Conservation (phyloP, 2,797 vertebrate genomes). For the Heteromormyrus szaboi region DNA sequence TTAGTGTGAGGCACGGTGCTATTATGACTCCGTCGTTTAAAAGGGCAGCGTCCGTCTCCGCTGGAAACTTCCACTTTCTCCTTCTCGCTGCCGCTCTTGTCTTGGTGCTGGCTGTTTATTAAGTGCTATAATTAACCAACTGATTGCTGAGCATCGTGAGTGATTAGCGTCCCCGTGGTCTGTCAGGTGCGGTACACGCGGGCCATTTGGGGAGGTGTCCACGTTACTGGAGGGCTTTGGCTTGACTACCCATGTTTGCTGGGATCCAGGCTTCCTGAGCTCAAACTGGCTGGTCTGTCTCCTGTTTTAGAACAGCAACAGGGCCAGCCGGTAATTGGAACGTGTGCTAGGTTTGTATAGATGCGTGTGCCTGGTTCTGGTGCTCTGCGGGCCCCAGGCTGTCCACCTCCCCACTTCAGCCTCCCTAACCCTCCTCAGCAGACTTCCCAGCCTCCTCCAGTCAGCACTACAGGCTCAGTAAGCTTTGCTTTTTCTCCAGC, state of each 20-base stretch:
- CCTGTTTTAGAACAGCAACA: slow-evolving; percentile 15
- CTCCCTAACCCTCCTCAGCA: slow-evolving; percentile 22
- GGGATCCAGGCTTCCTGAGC: not conserved
- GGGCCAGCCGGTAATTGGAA: not conserved
- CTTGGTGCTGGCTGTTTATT: slow-evolving; percentile 17
- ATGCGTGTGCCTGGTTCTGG: not conserved
- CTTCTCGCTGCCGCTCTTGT: not conserved
- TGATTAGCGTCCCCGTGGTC: not conserved
- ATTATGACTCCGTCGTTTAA: slow-evolving; percentile 67
- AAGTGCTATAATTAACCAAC: slow-evolving; percentile 19
- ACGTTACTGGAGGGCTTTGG: not conserved
- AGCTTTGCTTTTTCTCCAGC: slow-evolving; percentile 47
- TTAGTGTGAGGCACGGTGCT: slow-evolving; percentile 77
- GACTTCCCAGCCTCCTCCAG: slow-evolving; percentile 39
- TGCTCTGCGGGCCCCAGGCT: not conserved
- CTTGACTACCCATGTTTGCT: not conserved
- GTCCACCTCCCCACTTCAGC: not conserved
- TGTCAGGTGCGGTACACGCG: not conserved
- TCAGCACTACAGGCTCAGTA: slow-evolving; percentile 39
- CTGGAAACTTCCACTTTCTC: slow-evolving; percentile 30
- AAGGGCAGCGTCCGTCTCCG: slow-evolving; percentile 50
- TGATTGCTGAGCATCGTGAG: slow-evolving; percentile 7
- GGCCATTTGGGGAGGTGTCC: not conserved
- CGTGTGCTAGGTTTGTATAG: not conserved
- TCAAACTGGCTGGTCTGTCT: not conserved